These are phyloP conservation scores for Aphis gossypii DNA, from an alignment of 1,140 invertebrate species.

Conservation along the genomic window DNA sequence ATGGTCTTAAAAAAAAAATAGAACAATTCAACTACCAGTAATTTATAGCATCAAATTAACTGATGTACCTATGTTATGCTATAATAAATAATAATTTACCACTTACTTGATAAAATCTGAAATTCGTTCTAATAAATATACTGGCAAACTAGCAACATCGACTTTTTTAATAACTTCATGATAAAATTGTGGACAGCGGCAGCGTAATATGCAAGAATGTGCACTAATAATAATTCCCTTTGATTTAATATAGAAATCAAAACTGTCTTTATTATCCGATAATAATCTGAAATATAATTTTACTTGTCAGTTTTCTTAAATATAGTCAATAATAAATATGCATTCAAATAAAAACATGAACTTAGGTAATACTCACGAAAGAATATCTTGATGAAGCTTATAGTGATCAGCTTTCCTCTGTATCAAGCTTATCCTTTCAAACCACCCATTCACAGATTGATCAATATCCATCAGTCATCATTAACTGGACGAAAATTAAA, in stretches of 20 bases:
- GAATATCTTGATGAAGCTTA: conserved; percentile 47
- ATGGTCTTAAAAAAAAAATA: neutral
- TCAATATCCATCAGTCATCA: conserved; percentile 56
- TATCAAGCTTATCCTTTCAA: conserved; percentile 53
- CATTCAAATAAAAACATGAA: neutral
- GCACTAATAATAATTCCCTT: conserved; percentile 41
- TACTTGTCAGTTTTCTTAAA: neutral
- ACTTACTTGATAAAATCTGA: conserved; percentile 54
- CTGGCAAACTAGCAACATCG: conserved; percentile 33
- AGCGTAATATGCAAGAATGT: conserved; percentile 44
- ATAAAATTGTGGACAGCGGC: conserved; percentile 48
- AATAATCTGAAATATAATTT: conserved; percentile 26
- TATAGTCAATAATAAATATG: neutral
- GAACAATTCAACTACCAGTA: neutral
- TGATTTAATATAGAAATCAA: conserved; percentile 45
- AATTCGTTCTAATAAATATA: conserved; percentile 34
- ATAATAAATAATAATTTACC: neutral
- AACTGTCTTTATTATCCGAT: conserved; percentile 17
- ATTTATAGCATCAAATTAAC: neutral
- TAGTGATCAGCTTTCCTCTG: conserved; percentile 49
- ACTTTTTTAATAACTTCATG: conserved; percentile 42
- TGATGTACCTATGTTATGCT: neutral
- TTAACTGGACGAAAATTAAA: conserved; percentile 21
- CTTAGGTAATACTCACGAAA: conserved; percentile 31
- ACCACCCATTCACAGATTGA: conserved; percentile 40